These are phyloP conservation scores for Schrankia costaestrigalis DNA, from an alignment of 2,888 invertebrate genomes.

Conservation along the genomic window DNA sequence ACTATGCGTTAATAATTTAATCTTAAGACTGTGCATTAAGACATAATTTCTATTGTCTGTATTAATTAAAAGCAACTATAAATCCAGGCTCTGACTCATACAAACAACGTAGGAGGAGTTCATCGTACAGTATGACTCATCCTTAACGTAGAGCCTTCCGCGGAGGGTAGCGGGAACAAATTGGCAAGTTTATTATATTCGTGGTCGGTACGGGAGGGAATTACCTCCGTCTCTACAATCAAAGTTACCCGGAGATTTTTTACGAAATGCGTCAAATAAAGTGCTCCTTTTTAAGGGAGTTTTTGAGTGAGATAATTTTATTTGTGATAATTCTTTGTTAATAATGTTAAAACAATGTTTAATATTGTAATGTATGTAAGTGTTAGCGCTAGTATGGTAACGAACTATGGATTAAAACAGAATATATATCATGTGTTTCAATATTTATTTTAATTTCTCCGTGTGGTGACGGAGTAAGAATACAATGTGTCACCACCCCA, in stretches of 20 bases:
- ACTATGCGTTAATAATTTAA: too few relatives aligned
- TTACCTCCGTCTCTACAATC: slow-evolving; percentile 30
- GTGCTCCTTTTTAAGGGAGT: slow-evolving; percentile 5
- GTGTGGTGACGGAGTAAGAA: too few relatives aligned
- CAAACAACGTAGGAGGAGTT: not conserved
- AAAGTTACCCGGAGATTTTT: slow-evolving; percentile 28
- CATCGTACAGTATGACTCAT: not conserved
- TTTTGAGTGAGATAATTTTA: slow-evolving; percentile 14
- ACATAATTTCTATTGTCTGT: too few relatives aligned
- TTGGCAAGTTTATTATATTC: slow-evolving; percentile 52
- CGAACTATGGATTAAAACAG: too few relatives aligned
- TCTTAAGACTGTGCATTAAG: too few relatives aligned
- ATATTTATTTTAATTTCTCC: too few relatives aligned
- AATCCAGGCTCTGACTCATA: not conserved
- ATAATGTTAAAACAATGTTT: too few relatives aligned
- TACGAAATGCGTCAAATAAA: slow-evolving; percentile 12
- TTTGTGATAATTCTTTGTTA: slow-evolving; percentile 5
- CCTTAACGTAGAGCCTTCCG: slow-evolving; percentile 8
- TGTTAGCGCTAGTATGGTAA: too few relatives aligned
- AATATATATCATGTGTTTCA: too few relatives aligned
- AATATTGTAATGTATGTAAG: too few relatives aligned
- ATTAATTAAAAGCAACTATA: not conserved
- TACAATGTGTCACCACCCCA: too few relatives aligned
- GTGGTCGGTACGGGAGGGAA: slow-evolving; percentile 29
- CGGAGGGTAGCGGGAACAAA: slow-evolving; percentile 36